Evolutionary conservation across 2,797 vertebrate species (phyloP).

Genomic region (Nannoperca obscura): DNA sequence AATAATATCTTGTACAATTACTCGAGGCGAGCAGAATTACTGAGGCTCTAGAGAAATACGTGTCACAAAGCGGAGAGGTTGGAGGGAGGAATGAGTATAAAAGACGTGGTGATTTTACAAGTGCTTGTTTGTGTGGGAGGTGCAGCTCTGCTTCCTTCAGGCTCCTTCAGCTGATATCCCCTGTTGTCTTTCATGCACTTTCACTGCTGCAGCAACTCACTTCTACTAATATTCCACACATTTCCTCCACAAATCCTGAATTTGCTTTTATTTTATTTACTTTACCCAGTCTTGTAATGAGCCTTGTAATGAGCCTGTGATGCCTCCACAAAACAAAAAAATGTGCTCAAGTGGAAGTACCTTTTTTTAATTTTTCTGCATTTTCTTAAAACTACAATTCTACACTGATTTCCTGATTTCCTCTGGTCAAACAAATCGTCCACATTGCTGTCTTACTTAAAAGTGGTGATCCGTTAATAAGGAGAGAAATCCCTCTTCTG

Average conservation of each 20-base stretch:
- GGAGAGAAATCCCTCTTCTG: conserved; percentile 27
- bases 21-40: conserved; percentile 25
- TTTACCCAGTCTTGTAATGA: conserved; percentile 17
- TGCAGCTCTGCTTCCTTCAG: conserved; percentile 68
- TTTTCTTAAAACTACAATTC: conserved; percentile 1
- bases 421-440: not conserved
- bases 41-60: conserved; percentile 15
- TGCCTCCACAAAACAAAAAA: not conserved
- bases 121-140: conserved; percentile 78
- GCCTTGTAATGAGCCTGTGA: conserved; percentile 6
- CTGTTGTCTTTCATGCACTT: conserved; percentile 36
- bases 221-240: conserved; percentile 19
- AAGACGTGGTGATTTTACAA: conserved; percentile 60
- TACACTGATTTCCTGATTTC: not conserved
- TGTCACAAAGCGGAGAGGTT: conserved; percentile 28
- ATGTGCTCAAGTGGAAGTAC: not conserved
- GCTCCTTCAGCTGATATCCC: conserved; percentile 60
- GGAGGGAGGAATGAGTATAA: conserved; percentile 35
- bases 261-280: not conserved
- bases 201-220: conserved; percentile 40
- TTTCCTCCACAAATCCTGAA: conserved; percentile 2
- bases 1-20: conserved; percentile 24
- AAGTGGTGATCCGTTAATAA: conserved; percentile 24
- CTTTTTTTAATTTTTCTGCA: not conserved
- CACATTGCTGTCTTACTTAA: conserved; percentile 8